These are phyloP conservation scores for Teinopalpus imperialis DNA, from an alignment of 2,888 invertebrate species.

Conservation along the genomic window DNA sequence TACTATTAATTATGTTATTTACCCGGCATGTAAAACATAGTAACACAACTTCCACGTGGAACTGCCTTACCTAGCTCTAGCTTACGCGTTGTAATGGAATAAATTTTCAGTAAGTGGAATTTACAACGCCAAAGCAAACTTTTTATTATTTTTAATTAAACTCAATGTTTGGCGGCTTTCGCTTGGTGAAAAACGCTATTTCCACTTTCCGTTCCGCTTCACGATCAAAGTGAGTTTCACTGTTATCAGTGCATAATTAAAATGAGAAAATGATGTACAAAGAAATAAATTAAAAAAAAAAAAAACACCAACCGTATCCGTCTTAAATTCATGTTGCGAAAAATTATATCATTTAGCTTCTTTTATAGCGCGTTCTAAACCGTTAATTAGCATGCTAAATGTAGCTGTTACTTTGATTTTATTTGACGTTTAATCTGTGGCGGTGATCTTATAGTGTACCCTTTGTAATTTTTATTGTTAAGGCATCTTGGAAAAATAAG, in stretches of 20 bases:
- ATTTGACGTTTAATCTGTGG: conserved; percentile 5
- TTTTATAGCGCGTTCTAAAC: conserved; percentile 14
- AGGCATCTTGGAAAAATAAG: too few species aligned
- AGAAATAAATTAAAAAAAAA: neutral
- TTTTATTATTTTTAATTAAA: too few species aligned
- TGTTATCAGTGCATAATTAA: conserved; percentile 14
- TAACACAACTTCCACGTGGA: too few species aligned
- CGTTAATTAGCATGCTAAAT: conserved; percentile 25
- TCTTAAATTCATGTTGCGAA: conserved; percentile 23
- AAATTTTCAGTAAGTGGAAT: too few species aligned
- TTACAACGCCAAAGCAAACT: too few species aligned
- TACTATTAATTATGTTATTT: too few species aligned
- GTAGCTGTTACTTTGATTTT: conserved; percentile 17
- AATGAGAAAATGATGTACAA: conserved; percentile 1
- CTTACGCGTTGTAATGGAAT: too few species aligned
- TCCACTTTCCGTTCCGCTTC: conserved; percentile 2
- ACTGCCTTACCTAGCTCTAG: too few species aligned
- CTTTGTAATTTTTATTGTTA: conserved; percentile 14
- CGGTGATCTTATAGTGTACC: conserved; percentile 6
- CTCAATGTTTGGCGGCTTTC: too few species aligned
- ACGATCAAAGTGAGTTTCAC: neutral
- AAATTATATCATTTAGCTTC: conserved; percentile 14
- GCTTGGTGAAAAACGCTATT: too few species aligned
- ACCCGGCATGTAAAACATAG: too few species aligned
- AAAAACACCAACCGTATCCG: conserved; percentile 14